Conservation (phyloP, 2,113 vertebrate species). For the Symphodus melops region DNA sequence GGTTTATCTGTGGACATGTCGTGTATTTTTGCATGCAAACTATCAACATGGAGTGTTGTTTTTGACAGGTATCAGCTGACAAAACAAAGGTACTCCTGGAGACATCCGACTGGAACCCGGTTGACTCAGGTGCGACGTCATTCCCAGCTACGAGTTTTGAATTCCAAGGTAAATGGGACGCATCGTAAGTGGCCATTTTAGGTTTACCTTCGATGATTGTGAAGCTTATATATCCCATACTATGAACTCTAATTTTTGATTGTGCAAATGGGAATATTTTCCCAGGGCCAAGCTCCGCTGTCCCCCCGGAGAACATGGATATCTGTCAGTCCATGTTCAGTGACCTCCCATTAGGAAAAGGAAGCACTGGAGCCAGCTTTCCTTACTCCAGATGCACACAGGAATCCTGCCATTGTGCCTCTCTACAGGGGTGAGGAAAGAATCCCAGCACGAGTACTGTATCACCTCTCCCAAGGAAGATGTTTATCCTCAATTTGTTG, state of each 20-base stretch:
- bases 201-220: not conserved
- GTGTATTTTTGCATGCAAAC: too few species aligned
- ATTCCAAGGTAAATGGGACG: too few species aligned
- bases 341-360: conserved; percentile 46
- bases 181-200: not conserved
- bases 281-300: conserved; percentile 28
- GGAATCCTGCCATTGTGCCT: conserved; percentile 69
- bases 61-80: too few species aligned
- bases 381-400: conserved; percentile 55
- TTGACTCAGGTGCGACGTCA: too few species aligned
- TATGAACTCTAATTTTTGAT: conserved; percentile 9
- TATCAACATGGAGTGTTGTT: too few species aligned
- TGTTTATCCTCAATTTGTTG: not conserved
- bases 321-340: conserved; percentile 66
- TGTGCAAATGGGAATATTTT: conserved; percentile 15
- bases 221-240: not conserved
- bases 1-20: too few species aligned
- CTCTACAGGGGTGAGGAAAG: conserved; percentile 50
- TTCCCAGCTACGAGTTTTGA: too few species aligned
- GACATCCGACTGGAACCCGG: too few species aligned
- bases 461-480: not conserved
- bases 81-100: too few species aligned
- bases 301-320: conserved; percentile 39
- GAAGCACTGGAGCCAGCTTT: conserved; percentile 52
- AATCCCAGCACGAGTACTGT: conserved; percentile 18